These are phyloP conservation scores for Drosophila fuyamai DNA, from an alignment of 1,140 invertebrate genomes.

Conservation along the genomic window DNA sequence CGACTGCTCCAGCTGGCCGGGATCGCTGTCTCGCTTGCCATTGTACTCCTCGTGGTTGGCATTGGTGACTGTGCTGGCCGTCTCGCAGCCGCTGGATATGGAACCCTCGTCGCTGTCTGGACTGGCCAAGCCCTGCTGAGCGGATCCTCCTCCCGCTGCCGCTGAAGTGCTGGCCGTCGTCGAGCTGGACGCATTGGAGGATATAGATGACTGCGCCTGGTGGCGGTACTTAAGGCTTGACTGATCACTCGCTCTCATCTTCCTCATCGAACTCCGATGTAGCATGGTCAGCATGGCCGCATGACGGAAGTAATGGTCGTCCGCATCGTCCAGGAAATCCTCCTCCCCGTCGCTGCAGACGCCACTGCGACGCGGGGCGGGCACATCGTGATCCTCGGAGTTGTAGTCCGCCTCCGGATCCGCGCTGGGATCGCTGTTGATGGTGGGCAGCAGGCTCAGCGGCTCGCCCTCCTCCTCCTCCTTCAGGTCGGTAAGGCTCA, in stretches of 20 bases:
- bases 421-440: constrained; percentile 78
- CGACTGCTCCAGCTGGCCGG: constrained; percentile 47
- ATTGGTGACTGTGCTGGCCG: constrained; percentile 88
- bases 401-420: constrained; percentile 72
- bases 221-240: constrained; percentile 74
- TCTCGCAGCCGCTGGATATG: constrained; percentile 92
- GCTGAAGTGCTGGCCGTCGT: constrained; percentile 76
- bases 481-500: constrained; percentile 68
- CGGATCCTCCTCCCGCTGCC: constrained; percentile 56
- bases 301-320: constrained; percentile 81
- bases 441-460: constrained; percentile 69
- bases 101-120: constrained; percentile 90
- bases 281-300: constrained; percentile 81
- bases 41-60: constrained; percentile 70
- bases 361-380: constrained; percentile 55
- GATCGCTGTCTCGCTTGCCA: constrained; percentile 24
- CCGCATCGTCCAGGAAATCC: constrained; percentile 70
- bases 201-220: constrained; percentile 82
- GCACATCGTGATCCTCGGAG: constrained; percentile 30
- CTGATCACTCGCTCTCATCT: constrained; percentile 85
- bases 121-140: constrained; percentile 76
- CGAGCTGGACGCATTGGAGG: constrained; percentile 79
- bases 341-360: constrained; percentile 81
- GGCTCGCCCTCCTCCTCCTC: constrained; percentile 65
- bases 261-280: constrained; percentile 82